phyloP scores from a whole-genome alignment of 2,888 invertebrate species.

The Meliscaeva auricollis region DNA sequence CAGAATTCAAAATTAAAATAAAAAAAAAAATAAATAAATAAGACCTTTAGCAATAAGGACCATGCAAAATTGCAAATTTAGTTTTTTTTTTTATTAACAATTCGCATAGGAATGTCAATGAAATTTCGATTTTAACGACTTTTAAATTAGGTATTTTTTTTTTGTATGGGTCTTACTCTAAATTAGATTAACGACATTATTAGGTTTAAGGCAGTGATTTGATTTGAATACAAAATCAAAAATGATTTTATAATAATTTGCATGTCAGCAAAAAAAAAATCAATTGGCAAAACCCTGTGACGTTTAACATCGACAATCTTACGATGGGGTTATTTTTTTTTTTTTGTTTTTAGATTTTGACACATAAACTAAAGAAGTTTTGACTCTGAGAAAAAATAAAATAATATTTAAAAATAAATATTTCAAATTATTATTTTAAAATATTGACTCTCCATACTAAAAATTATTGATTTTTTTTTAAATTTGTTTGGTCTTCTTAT shows the following conservation, averaged over 20 bases:
- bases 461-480: too few species aligned
- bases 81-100: constrained; percentile 1
- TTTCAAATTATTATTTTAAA: too few species aligned
- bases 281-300: constrained; percentile 61
- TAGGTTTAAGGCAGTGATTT: constrained; percentile 36
- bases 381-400: too few species aligned
- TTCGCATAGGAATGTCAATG: constrained; percentile 49
- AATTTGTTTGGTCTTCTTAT: too few species aligned
- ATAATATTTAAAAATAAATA: too few species aligned
- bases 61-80: constrained; percentile 37
- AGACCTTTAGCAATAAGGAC: constrained; percentile 47
- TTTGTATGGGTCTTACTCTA: constrained; percentile 21
- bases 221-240: constrained; percentile 58
- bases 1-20: background rate
- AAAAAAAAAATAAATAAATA: background rate
- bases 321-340: background rate
- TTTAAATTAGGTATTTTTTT: constrained; percentile 19
- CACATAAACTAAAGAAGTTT: too few species aligned
- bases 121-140: constrained; percentile 29
- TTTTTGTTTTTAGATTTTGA: constrained; percentile 10
- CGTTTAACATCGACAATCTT: constrained; percentile 29
- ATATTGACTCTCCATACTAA: too few species aligned
- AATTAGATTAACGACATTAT: constrained; percentile 30
- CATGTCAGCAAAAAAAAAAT: constrained; percentile 34
- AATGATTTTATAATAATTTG: constrained; percentile 51